A percentile compares a stretch with the other conserved stretches of the same genome.
phyloP scores from a whole-genome alignment of 2,888 invertebrate species.

The Lasioglossum leucozonium region DNA sequence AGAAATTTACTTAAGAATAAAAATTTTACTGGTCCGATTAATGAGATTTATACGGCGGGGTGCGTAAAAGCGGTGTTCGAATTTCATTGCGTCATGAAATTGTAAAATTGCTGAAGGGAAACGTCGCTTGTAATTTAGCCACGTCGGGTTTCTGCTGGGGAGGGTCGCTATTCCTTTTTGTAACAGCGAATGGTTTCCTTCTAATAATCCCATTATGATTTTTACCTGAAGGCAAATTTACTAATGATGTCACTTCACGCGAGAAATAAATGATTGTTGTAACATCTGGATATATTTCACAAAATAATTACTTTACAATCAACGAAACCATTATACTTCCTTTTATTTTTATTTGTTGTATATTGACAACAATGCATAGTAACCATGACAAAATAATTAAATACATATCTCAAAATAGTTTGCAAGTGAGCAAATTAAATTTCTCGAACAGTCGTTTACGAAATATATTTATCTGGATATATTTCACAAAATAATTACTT shows the following conservation, averaged over 20 bases:
- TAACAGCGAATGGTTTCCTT: not conserved
- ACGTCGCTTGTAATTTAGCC: slow-evolving; percentile 5
- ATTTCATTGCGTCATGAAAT: slow-evolving; percentile 30
- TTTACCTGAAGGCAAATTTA: not conserved
- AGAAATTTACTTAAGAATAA: slow-evolving; percentile 8
- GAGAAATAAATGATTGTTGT: not conserved
- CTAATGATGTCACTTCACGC: not conserved
- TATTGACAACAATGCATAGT: not conserved
- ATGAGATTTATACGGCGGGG: slow-evolving; percentile 21
- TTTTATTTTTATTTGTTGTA: no score
- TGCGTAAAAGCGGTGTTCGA: slow-evolving; percentile 13
- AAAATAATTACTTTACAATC: not conserved
- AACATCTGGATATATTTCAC: not conserved
- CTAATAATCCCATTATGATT: not conserved
- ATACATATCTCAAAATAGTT: not conserved
- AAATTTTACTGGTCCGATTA: slow-evolving; percentile 10
- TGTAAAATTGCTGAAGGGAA: slow-evolving; percentile 5
- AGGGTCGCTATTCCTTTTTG: not conserved
- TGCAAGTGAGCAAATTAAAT: not conserved
- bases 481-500: no score
- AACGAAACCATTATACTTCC: no score
- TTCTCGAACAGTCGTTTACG: not conserved
- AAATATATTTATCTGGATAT: not conserved
- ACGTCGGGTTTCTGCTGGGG: not conserved
- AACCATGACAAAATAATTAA: not conserved